phyloP scores from a whole-genome alignment of 2,113 vertebrate species.

The Edolisoma coerulescens region DNA sequence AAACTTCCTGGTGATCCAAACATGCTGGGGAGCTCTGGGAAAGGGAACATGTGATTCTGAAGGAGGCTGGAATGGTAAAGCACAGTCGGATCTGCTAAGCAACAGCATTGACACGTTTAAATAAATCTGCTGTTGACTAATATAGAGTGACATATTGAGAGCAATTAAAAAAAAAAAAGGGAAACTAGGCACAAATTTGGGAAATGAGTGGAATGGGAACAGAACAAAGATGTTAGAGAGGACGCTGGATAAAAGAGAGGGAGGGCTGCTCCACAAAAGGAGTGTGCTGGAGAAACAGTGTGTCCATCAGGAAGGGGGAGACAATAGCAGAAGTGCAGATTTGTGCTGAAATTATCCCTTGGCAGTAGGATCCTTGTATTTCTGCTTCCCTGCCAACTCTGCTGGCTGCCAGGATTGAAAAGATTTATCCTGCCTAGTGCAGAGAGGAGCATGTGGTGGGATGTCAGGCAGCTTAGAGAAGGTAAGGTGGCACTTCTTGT shows the following conservation, averaged over 20 bases:
- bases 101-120: slow-evolving; percentile 55
- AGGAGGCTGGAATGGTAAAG: not conserved
- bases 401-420: not conserved
- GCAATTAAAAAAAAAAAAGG: slow-evolving; percentile 38
- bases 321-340: not conserved
- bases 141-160: slow-evolving; percentile 59
- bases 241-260: not conserved
- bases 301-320: not conserved
- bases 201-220: slow-evolving; percentile 15
- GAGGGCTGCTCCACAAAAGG: not conserved
- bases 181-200: slow-evolving; percentile 4
- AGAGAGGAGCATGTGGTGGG: not conserved
- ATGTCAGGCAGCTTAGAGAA: not conserved
- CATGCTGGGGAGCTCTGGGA: not conserved
- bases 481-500: not conserved
- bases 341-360: not conserved
- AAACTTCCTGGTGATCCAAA: not conserved
- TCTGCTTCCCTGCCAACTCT: not conserved
- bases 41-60: not conserved
- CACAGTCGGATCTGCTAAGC: slow-evolving; percentile 47
- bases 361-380: not conserved
- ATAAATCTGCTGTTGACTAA: slow-evolving; percentile 50
- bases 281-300: not conserved
- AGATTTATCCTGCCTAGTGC: not conserved
- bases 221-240: not conserved